These are phyloP conservation scores for Halictus rubicundus DNA, from an alignment of 1,140 invertebrate species.

Conservation along the genomic window DNA sequence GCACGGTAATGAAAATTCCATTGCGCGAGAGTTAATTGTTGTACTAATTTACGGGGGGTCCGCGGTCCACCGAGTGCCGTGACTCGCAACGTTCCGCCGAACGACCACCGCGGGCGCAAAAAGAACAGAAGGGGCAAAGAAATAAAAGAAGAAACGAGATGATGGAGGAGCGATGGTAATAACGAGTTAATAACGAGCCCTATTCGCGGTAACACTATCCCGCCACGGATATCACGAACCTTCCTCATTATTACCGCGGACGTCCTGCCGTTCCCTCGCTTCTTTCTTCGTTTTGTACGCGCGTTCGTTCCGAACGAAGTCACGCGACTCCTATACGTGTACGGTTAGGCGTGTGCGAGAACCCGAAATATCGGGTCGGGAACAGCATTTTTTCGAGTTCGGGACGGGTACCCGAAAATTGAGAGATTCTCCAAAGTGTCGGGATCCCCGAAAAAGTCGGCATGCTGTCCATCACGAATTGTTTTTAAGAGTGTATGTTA, in stretches of 20 bases:
- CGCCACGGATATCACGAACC: constrained; percentile 14
- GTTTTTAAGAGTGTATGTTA: too few relatives aligned
- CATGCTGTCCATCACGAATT: too few relatives aligned
- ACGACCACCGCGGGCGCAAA: not conserved
- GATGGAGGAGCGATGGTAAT: constrained; percentile 10
- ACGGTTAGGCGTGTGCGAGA: not conserved
- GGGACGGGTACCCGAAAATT: too few relatives aligned
- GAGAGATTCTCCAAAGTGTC: too few relatives aligned
- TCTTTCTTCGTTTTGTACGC: not conserved
- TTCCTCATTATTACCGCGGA: constrained; percentile 25
- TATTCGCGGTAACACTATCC: constrained; percentile 12
- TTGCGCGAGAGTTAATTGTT: constrained; percentile 17
- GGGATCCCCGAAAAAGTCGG: too few relatives aligned
- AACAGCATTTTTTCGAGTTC: too few relatives aligned
- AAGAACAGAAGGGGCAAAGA: too few relatives aligned
- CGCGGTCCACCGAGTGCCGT: not conserved
- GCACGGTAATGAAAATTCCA: constrained; percentile 26
- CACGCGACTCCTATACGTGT: constrained; percentile 26
- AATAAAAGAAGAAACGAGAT: not conserved
- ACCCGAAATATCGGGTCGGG: too few relatives aligned
- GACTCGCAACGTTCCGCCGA: not conserved
- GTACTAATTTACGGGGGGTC: not conserved
- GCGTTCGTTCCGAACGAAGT: constrained; percentile 23
- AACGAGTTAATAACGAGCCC: constrained; percentile 17
- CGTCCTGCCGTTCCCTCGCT: not conserved